A percentile compares a stretch with the other conserved stretches of the same genome.
These are phyloP conservation scores for Hoplodrina blanda DNA, from an alignment of 2,888 invertebrate species.

Conservation along the genomic window DNA sequence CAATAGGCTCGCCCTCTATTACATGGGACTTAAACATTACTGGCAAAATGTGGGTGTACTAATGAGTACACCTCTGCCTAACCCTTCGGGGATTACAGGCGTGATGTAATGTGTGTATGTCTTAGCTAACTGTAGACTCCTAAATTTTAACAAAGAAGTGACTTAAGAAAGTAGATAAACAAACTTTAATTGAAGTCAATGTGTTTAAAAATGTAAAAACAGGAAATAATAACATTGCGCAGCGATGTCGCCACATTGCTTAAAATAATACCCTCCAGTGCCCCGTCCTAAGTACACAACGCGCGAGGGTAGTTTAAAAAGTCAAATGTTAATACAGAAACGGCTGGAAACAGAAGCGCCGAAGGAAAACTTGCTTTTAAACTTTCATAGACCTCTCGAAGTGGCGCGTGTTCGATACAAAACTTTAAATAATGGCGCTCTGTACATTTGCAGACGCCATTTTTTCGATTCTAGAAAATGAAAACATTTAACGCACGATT, in stretches of 20 bases:
- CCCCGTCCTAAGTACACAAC: slow-evolving; percentile 38
- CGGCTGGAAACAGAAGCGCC: slow-evolving; percentile 12
- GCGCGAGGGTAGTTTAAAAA: slow-evolving; percentile 30
- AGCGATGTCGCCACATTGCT: slow-evolving; percentile 23
- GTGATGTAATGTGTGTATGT: too few relatives aligned
- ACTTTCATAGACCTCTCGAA: slow-evolving; percentile 12
- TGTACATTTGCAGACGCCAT: not conserved
- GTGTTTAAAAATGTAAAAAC: slow-evolving; percentile 3
- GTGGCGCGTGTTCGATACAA: slow-evolving; percentile 1
- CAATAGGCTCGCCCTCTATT: too few relatives aligned
- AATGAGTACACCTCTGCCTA: too few relatives aligned
- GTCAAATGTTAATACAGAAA: slow-evolving; percentile 34
- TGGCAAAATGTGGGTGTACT: too few relatives aligned
- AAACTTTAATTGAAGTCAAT: not conserved
- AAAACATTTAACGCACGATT: not conserved
- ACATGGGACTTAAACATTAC: too few relatives aligned
- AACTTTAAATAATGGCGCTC: slow-evolving; percentile 20
- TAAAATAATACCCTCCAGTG: slow-evolving; percentile 24
- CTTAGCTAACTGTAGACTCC: not conserved
- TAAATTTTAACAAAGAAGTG: not conserved
- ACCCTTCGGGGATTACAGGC: too few relatives aligned
- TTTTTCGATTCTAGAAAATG: not conserved
- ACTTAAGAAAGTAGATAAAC: not conserved
- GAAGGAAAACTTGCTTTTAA: slow-evolving; percentile 16
- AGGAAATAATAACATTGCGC: slow-evolving; percentile 34